phyloP scores from a whole-genome alignment of 92 coral and sea anemone species.

The Nematostella vectensis region DNA sequence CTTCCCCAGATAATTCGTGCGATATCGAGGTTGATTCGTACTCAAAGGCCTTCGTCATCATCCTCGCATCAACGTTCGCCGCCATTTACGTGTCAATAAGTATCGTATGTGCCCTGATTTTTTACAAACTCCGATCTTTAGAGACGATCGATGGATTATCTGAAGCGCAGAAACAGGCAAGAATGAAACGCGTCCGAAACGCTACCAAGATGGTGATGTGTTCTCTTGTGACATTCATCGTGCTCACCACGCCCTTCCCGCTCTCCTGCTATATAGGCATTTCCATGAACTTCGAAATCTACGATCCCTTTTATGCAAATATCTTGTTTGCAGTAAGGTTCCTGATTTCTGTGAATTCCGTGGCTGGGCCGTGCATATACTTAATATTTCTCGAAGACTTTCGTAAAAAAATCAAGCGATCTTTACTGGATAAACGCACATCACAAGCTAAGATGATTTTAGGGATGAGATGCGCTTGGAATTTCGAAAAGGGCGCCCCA shows the following conservation, averaged over 20 bases:
- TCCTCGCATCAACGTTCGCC: not conserved
- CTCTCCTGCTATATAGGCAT: not conserved
- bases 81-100: not conserved
- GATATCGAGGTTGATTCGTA: not conserved
- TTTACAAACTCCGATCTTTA: not conserved
- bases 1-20: not conserved
- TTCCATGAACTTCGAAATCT: not conserved
- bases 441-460: too few relatives aligned
- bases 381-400: not conserved
- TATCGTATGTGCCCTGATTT: not conserved
- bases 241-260: slow-evolving; percentile 22
- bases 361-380: not conserved
- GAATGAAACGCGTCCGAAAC: not conserved
- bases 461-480: too few relatives aligned
- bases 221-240: slow-evolving; percentile 13
- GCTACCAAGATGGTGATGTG: slow-evolving; percentile 17
- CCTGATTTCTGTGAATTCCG: not conserved
- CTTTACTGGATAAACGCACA: not conserved
- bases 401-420: not conserved
- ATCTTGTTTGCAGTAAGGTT: too few relatives aligned
- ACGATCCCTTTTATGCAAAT: not conserved
- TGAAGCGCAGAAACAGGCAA: not conserved
- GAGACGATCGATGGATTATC: not conserved
- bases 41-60: not conserved
- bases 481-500: too few relatives aligned